Evolutionary conservation across 2,113 vertebrate genomes (phyloP).

Genomic region (Toxotes jaculatrix): DNA sequence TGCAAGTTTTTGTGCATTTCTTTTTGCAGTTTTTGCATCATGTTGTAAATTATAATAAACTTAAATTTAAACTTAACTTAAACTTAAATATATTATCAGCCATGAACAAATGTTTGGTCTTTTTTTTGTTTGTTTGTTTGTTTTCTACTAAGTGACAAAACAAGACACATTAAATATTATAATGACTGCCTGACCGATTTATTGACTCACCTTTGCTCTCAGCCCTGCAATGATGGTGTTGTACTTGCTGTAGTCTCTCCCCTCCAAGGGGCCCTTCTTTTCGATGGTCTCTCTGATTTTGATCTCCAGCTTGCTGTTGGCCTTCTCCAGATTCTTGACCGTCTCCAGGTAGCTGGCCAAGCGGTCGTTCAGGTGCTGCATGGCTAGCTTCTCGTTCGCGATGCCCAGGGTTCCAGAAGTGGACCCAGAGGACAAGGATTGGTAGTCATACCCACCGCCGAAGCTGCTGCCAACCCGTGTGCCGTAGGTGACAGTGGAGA

Average conservation of each 20-base stretch:
- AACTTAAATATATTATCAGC: no score
- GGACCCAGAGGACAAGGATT: background rate
- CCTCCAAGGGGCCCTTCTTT: slow-evolving; percentile 76
- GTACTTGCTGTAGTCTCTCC: slow-evolving; percentile 76
- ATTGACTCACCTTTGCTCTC: slow-evolving; percentile 79
- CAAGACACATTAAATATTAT: background rate
- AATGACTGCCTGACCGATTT: background rate
- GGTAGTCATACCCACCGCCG: slow-evolving; percentile 35
- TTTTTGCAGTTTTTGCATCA: no score
- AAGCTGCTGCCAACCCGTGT: slow-evolving; percentile 44
- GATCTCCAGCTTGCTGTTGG: slow-evolving; percentile 79
- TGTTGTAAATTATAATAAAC: no score
- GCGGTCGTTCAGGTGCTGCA: slow-evolving; percentile 84
- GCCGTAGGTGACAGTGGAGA: slow-evolving; percentile 67
- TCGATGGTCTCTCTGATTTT: slow-evolving; percentile 81
- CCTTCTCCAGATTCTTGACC: slow-evolving; percentile 82
- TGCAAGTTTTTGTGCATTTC: background rate
- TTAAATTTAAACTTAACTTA: no score
- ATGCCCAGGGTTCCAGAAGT: slow-evolving; percentile 53
- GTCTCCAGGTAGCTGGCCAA: slow-evolving; percentile 84
- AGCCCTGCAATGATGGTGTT: slow-evolving; percentile 70
- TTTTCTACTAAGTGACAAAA: no score
- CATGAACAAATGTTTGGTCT: no score
- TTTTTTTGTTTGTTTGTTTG: no score
- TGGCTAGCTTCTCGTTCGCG: slow-evolving; percentile 77